These are phyloP conservation scores for Helostoma temminkii DNA, from an alignment of 2,797 vertebrate species.

Conservation along the genomic window DNA sequence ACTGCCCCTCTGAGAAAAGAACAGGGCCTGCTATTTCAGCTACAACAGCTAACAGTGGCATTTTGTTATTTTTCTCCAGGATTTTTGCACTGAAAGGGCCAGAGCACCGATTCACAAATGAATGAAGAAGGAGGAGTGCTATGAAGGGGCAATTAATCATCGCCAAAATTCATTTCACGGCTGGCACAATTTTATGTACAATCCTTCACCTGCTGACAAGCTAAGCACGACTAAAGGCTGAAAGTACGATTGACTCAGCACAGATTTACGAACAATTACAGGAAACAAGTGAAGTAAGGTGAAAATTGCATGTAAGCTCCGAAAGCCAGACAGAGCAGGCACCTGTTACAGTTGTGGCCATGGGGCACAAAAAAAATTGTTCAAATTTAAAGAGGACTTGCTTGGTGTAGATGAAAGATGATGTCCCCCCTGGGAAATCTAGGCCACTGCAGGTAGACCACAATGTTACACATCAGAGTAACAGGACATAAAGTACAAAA, in stretches of 20 bases:
- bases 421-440: constrained; percentile 9
- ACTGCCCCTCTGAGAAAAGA: constrained; percentile 9
- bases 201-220: constrained; percentile 26
- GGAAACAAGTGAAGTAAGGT: constrained; percentile 6
- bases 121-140: constrained; percentile 18
- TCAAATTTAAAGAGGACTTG: constrained; percentile 15
- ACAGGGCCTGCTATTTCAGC: constrained; percentile 10
- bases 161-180: constrained; percentile 33
- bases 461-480: constrained; percentile 9
- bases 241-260: constrained; percentile 38
- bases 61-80: constrained; percentile 11
- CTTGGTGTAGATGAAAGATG: constrained; percentile 23
- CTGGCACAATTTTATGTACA: constrained; percentile 1
- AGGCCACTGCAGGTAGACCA: constrained; percentile 2
- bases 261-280: constrained; percentile 7
- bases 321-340: background rate
- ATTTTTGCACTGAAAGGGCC: constrained; percentile 1
- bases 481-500: background rate
- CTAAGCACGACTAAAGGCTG: background rate
- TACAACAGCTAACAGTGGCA: background rate
- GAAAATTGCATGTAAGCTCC: constrained; percentile 8
- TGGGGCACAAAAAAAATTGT: background rate
- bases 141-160: constrained; percentile 48
- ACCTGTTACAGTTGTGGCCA: constrained; percentile 4
- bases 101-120: constrained; percentile 29